A percentile compares a stretch with the other conserved stretches of the same genome.
phyloP scores from a whole-genome alignment of 2,888 invertebrate species.

The Bombylius discolor region DNA sequence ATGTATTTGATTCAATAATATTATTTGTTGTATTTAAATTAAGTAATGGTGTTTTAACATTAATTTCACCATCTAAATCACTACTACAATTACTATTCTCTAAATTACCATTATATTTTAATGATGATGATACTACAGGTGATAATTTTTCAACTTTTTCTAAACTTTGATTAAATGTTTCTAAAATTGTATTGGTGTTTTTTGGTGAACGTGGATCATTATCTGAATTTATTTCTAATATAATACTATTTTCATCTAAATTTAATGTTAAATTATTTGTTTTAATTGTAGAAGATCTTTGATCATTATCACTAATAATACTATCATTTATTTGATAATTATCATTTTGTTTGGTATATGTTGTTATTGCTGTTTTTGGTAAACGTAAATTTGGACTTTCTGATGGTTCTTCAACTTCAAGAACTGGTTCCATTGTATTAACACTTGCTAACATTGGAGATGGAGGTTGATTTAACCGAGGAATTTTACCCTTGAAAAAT shows the following conservation, averaged over 20 bases:
- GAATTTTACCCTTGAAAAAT: conserved; percentile 11
- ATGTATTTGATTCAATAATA: conserved; percentile 14
- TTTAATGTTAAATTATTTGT: conserved; percentile 1
- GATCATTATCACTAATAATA: neutral
- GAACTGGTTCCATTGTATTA: conserved; percentile 33
- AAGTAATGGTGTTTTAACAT: conserved; percentile 16
- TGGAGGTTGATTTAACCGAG: conserved; percentile 13
- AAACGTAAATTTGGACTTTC: conserved; percentile 21
- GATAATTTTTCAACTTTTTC: conserved; percentile 9
- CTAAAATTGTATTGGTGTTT: conserved; percentile 7
- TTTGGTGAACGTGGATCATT: conserved; percentile 24
- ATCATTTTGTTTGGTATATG: neutral
- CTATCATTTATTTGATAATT: neutral
- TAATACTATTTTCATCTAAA: conserved; percentile 1
- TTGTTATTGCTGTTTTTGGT: neutral
- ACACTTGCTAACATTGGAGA: conserved; percentile 17
- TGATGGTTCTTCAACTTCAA: conserved; percentile 36
- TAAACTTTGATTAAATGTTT: conserved; percentile 7
- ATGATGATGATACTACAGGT: neutral
- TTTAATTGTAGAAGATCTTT: neutral
- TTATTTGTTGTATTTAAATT: conserved; percentile 14
- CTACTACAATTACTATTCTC: conserved; percentile 2
- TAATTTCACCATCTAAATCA: conserved; percentile 12
- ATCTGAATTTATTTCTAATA: conserved; percentile 23
- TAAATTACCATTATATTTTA: neutral